Conservation (phyloP, 2,113 vertebrate species). For the Actenoides lindsayi region DNA sequence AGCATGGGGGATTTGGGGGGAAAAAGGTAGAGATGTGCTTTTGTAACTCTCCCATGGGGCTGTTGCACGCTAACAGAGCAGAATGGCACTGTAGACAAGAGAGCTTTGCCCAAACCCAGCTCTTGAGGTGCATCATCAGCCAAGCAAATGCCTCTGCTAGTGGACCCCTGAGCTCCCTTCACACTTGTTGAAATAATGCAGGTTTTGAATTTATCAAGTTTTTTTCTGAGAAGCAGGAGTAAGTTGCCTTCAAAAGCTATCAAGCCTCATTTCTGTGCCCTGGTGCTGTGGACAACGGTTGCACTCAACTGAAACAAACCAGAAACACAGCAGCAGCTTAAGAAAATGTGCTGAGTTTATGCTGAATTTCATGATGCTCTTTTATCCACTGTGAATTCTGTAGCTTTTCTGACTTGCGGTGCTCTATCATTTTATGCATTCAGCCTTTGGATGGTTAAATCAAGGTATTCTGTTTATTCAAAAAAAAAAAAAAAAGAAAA, state of each 20-base stretch:
- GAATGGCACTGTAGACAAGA: neutral
- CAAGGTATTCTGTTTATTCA: slow-evolving; percentile 40
- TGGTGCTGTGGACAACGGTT: slow-evolving; percentile 6
- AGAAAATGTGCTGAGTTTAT: slow-evolving; percentile 12
- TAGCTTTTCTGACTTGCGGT: slow-evolving; percentile 39
- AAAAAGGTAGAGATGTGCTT: neutral
- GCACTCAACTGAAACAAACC: neutral
- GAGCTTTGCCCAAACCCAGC: neutral
- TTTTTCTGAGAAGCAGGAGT: neutral
- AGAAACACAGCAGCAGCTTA: slow-evolving; percentile 16
- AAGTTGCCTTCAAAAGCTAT: slow-evolving; percentile 28
- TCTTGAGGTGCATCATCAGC: neutral
- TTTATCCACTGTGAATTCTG: slow-evolving; percentile 66
- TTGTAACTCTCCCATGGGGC: neutral
- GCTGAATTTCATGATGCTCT: slow-evolving; percentile 2
- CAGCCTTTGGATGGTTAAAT: slow-evolving; percentile 45
- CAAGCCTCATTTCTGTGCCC: neutral
- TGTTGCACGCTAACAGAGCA: neutral
- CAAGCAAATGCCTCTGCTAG: neutral
- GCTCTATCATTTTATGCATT: slow-evolving; percentile 46
- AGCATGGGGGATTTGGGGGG: fast-evolving
- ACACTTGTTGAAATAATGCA: neutral
- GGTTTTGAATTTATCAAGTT: neutral
- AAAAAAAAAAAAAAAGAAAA: neutral
- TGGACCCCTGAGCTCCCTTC: neutral